Evolutionary conservation across 2,888 invertebrate species (phyloP), one percentile per base, ranked within the genome.

Genomic region (Phortica magna): DNA sequence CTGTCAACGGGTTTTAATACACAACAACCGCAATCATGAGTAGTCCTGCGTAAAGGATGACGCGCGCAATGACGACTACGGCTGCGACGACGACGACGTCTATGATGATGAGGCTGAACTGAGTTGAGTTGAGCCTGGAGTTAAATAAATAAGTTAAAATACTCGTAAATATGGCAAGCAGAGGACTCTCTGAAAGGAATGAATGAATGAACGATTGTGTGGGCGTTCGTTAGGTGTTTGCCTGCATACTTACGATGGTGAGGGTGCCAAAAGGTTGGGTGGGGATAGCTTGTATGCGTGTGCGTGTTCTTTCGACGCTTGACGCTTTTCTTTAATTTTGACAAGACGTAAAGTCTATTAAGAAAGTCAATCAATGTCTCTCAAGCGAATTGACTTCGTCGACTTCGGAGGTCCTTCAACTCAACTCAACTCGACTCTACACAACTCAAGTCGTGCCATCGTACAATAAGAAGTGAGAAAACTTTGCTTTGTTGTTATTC

Each of bases 331-430:
- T 83, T 85, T 88, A 88, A 88, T 89, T 88, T 85, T 89, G 89
- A 89, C 89, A 88, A 88, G 90, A 89, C 86, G 82, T 84, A 89
- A 89, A 89, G 90, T 90, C 89, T 89, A 90, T 90, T 90, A 90
- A 90, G 89, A 90, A 91, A 91, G 91, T 91, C 91, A 91, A 91
- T 91, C 91, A 91, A 90, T 89, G 91, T 91, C 91, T 89, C 84
- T 89, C 90, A 87, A 84, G 86, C 85, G 83, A 85, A 85, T 83
- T 88, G 89, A 84, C 88, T 89, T 88, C 79, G 80, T 79, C 83
- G 80, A n/a, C n/a, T n/a, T 55, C 70, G 64, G 73, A 74, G 78
- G 81, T 81, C 82, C 76, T 82, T 83, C 81, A 78, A 77, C 80
- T 77, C 42, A 17, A 43, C 14, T 19, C 22, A 65, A 77, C 78